phyloP scores from a whole-genome alignment of 2,888 invertebrate genomes.

The Drosophila rellima region DNA sequence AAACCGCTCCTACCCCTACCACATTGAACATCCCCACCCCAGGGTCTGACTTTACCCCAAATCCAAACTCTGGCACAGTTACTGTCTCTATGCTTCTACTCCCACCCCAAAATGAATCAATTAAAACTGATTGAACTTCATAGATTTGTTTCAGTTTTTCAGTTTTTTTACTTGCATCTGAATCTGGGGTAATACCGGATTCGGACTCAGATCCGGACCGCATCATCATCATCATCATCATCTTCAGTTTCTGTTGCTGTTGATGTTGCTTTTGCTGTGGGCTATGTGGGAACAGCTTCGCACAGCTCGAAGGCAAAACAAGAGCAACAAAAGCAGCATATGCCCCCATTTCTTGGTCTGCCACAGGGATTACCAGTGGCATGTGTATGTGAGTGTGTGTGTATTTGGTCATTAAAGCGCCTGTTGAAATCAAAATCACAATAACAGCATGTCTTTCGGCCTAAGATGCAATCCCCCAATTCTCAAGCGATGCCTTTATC shows the following conservation, averaged over 20 bases:
- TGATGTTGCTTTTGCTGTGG: conserved; percentile 20
- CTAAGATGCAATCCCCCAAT: conserved; percentile 48
- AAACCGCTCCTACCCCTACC: conserved; percentile 1
- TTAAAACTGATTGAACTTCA: conserved; percentile 83
- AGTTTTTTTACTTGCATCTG: conserved; percentile 38
- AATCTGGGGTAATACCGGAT: conserved; percentile 67
- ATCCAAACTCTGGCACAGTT: background rate
- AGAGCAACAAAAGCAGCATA: conserved; percentile 3
- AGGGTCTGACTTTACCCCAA: background rate
- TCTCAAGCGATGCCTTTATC: conserved; percentile 14
- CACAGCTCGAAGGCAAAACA: conserved; percentile 29
- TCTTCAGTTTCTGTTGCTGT: conserved; percentile 22
- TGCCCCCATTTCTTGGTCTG: conserved; percentile 61
- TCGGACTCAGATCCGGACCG: conserved; percentile 51
- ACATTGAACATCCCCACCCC: background rate
- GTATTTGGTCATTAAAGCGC: conserved; percentile 64
- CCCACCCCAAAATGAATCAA: conserved; percentile 80
- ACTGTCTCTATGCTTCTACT: conserved; percentile 12
- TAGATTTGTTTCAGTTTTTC: conserved; percentile 64
- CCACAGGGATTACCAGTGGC: conserved; percentile 52
- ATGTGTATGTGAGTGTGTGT: conserved; percentile 24
- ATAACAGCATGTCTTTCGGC: conserved; percentile 52
- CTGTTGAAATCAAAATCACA: conserved; percentile 70
- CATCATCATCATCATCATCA: conserved; percentile 22
- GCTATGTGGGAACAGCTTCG: conserved; percentile 47